Evolutionary conservation across 2,113 vertebrate species (phyloP), one percentile per base, ranked within the genome.

Genomic region (Suricata suricatta): DNA sequence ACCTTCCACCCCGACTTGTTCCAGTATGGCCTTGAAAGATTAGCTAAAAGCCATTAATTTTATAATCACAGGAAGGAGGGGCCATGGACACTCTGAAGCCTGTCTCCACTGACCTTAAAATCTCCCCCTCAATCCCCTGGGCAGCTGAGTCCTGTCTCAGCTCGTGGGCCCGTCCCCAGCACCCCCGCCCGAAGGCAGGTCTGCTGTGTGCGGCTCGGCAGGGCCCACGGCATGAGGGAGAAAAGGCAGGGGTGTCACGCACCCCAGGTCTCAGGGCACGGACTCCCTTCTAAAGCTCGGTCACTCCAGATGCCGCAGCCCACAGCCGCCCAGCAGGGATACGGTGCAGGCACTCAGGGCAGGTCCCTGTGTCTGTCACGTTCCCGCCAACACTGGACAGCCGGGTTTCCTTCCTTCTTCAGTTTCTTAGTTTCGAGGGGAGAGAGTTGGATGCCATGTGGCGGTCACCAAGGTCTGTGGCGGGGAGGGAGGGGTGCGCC

Each of bases 71-170:
- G 81, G 57, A 77, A 63, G 47, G 38, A 41, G 11, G 63, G 41
- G 9, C 50, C 10, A 2, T 1, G 5, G 44, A 14, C 16, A 23
- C 7, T 13, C 66, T n/a, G 3, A 7, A 12, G 21, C 29, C 29
- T 13, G 47, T 21, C 14, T 16, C 29, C 4, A 57, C 2, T 23
- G 25, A 47, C 44, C 2, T 14, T 16, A 47, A 52, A 29, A 23
- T 2, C 33, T 8, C 33, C 50, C 17, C 8, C 38, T 57, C 33
- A 2, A 1, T 2, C 47, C 10, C 12, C 12, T 0, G 2, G 19
- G 33, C 0, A 0, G 52, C 21, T 12, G 0, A 31, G 19, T 25
- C 25, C 25, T 0, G 0, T 2, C 66, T n/a, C 2, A 25, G 19
- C 60, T 1, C 0, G 2, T 5, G 57, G 81, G 54, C 2, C 64